These are phyloP conservation scores for Koerneria pararmatus DNA, from an alignment of 2,888 invertebrate species.

Conservation along the genomic window DNA sequence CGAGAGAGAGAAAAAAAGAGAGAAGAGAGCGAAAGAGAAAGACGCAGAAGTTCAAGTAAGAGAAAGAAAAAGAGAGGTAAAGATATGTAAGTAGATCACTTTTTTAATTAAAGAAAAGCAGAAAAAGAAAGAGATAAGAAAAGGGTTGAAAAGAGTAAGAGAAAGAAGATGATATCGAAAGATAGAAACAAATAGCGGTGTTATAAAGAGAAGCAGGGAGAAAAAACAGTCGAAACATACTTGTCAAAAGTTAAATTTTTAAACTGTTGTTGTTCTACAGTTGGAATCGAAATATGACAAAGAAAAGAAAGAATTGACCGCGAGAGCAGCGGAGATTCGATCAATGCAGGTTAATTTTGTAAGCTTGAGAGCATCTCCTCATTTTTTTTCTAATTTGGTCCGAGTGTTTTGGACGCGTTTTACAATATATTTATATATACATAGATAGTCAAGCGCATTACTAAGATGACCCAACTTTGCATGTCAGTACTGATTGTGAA, in stretches of 20 bases:
- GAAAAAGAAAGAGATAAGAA: too few relatives aligned
- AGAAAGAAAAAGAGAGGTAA: not conserved
- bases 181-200: too few relatives aligned
- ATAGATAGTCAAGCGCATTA: not conserved
- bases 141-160: too few relatives aligned
- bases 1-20: too few relatives aligned
- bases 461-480: not conserved
- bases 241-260: too few relatives aligned
- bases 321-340: constrained; percentile 11
- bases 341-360: not conserved
- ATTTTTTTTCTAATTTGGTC: too few relatives aligned
- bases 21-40: too few relatives aligned
- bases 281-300: constrained; percentile 6
- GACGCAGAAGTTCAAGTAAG: constrained; percentile 10
- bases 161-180: constrained; percentile 3
- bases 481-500: constrained; percentile 17
- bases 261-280: too few relatives aligned
- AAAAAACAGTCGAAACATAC: too few relatives aligned
- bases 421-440: not conserved
- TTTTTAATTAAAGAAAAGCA: too few relatives aligned
- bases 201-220: too few relatives aligned
- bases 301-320: constrained; percentile 19
- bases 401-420: not conserved
- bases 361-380: too few relatives aligned
- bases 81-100: not conserved